These are phyloP conservation scores for Limanda limanda DNA, from an alignment of 2,113 vertebrate species.

Conservation along the genomic window DNA sequence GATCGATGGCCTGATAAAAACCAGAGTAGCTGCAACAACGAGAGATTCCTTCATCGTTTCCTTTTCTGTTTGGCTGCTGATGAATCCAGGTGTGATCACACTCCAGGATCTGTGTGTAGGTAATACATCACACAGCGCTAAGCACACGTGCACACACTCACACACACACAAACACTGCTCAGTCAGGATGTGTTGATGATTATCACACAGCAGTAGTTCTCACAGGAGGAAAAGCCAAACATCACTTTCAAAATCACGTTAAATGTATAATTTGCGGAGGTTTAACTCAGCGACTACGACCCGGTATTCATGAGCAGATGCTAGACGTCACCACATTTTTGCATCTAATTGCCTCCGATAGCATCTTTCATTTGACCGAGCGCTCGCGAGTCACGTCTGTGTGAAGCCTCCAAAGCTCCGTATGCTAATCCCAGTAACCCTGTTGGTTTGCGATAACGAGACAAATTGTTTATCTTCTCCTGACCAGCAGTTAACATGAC, in stretches of 20 bases:
- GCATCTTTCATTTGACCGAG: neutral
- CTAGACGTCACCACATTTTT: too few species aligned
- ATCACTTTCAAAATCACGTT: neutral
- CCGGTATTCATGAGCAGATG: neutral
- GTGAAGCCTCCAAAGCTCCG: neutral
- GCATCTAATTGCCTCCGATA: neutral
- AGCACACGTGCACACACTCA: neutral
- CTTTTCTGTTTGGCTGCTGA: neutral
- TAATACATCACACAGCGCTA: neutral
- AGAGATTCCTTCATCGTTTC: too few species aligned
- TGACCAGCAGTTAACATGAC: conserved; percentile 66
- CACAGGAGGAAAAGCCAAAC: neutral
- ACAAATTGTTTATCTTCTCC: conserved; percentile 25
- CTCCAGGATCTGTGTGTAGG: neutral
- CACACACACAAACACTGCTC: neutral
- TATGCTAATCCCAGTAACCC: neutral
- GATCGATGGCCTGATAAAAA: neutral
- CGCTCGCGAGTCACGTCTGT: neutral
- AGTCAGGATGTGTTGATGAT: conserved; percentile 19
- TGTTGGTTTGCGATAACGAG: neutral
- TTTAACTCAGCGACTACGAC: neutral
- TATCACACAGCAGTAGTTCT: conserved; percentile 43
- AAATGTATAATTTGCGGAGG: neutral
- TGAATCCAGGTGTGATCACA: neutral
- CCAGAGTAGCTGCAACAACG: neutral